Base-by-base conservation (phyloP, 1,140 invertebrate species). In the Lanistes nyassanus region DNA sequence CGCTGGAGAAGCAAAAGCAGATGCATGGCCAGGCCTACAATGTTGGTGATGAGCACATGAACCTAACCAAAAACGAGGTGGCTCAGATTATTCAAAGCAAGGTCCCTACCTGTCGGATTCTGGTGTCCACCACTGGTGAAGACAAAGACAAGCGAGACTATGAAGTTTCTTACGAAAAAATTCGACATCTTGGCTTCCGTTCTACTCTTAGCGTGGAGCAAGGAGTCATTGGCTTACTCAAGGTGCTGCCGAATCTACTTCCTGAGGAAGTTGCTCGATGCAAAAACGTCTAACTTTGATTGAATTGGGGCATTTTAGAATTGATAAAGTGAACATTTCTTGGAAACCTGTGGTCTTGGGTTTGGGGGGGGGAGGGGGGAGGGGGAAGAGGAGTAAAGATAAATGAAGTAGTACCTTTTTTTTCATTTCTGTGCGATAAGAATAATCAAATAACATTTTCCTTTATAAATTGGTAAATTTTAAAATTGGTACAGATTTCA, bases 131-230 rank as follows among this genome's bases (percentile, higher is more conserved):
- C 21, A 69, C 74, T 0, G 84, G 83, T 13, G 76, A 79, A 36
- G 84, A 86, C 75, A 82, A 80, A 47, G 84, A 86, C 76, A 86
- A 86, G 60, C 39, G 84, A 16, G 82, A 86, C 68, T 86, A 86
- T 55, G 84, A 86, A 71, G 84, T 86, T 9, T 84, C 82, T 5
- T 86, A 86, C 60, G 74, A 80, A 21, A 84, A 84, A 55, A 85
- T 86, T 31, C 55, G 75, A 0, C 76, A 78, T 6, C 74, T 86
- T 0, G 84, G 84, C 19, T 86, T 75, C 66, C 42, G 56, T 4
- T 78, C 82, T 0, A 82, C 79, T 3, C 79, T 86, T 9, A 75
- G 78, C n/a, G 81, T 86, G 19, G 79, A 83, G 7, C 64, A 85
- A 26, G 84, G 84, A 7, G 81, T 86, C 1, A 23, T 6, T 16